A percentile compares a stretch with the other conserved stretches of the same genome.
These are phyloP conservation scores for Acyrthosiphon pisum DNA, from an alignment of 1,140 invertebrate genomes.

Conservation along the genomic window DNA sequence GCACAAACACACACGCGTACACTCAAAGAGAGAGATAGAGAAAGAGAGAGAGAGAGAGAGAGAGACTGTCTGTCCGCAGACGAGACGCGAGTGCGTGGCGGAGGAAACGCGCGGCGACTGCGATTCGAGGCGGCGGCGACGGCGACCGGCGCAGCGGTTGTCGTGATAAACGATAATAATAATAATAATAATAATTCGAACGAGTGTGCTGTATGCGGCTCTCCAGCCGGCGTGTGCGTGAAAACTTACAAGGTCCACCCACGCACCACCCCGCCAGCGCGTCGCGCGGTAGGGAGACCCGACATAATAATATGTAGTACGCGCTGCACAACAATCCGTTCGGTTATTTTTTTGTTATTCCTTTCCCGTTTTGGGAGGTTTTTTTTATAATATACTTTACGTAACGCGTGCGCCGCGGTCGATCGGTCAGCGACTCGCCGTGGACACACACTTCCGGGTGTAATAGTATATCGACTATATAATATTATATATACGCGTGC, in stretches of 20 bases:
- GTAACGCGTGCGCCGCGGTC: neutral
- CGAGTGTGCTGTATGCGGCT: neutral
- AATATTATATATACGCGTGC: neutral
- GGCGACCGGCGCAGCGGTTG: neutral
- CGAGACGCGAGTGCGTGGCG: neutral
- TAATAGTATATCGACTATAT: neutral
- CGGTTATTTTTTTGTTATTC: neutral
- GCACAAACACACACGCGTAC: neutral
- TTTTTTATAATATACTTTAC: neutral
- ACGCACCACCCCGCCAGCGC: neutral
- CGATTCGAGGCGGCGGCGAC: neutral
- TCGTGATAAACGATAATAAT: conserved; percentile 2
- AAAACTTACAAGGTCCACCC: conserved; percentile 48
- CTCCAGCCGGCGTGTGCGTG: conserved; percentile 13
- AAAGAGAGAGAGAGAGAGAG: neutral
- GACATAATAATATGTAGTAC: neutral
- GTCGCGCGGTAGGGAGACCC: neutral
- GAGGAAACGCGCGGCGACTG: neutral
- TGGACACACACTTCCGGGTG: conserved; percentile 36
- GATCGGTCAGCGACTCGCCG: conserved; percentile 20
- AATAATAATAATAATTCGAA: neutral
- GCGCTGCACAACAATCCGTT: neutral
- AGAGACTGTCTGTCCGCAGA: neutral
- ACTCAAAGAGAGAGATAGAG: neutral
- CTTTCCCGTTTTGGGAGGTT: conserved; percentile 24